Evolutionary conservation across 2,888 invertebrate species (phyloP).

Genomic region (Dinocampus coccinellae): DNA sequence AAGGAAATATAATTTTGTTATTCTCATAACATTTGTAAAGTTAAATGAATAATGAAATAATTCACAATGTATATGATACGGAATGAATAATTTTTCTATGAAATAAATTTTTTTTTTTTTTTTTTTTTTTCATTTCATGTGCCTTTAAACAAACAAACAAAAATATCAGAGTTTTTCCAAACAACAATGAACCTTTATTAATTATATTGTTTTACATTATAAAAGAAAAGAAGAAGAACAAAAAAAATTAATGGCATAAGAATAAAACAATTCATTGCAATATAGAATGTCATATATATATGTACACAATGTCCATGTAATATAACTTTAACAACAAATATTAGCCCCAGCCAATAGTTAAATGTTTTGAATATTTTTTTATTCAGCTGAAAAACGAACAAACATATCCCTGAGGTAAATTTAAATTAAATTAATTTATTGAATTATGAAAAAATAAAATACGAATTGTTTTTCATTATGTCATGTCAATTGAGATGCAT

Average conservation of each 20-base stretch:
- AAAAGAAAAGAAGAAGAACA: too few relatives aligned
- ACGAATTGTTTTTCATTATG: too few relatives aligned
- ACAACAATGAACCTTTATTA: neutral
- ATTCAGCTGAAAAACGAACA: neutral
- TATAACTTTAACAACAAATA: conserved; percentile 31
- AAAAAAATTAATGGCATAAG: too few relatives aligned
- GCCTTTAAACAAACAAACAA: neutral
- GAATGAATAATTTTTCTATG: conserved; percentile 36
- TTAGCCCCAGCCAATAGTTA: conserved; percentile 17
- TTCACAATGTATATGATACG: conserved; percentile 37
- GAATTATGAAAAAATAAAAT: neutral
- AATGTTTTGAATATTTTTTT: conserved; percentile 30
- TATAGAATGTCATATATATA: conserved; percentile 34
- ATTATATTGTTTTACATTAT: too few relatives aligned
- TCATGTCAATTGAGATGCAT: too few relatives aligned
- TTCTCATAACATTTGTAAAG: conserved; percentile 39
- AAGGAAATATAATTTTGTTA: too few relatives aligned
- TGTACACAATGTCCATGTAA: conserved; percentile 41
- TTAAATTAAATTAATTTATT: neutral
- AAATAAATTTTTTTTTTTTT: too few relatives aligned
- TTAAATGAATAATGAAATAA: conserved; percentile 30
- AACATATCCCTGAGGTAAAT: neutral
- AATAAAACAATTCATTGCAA: conserved; percentile 42
- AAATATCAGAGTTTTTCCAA: neutral
- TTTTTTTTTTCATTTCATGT: too few relatives aligned